These are phyloP conservation scores for Sylvietta virens DNA, from an alignment of 2,113 vertebrate species.

Conservation along the genomic window DNA sequence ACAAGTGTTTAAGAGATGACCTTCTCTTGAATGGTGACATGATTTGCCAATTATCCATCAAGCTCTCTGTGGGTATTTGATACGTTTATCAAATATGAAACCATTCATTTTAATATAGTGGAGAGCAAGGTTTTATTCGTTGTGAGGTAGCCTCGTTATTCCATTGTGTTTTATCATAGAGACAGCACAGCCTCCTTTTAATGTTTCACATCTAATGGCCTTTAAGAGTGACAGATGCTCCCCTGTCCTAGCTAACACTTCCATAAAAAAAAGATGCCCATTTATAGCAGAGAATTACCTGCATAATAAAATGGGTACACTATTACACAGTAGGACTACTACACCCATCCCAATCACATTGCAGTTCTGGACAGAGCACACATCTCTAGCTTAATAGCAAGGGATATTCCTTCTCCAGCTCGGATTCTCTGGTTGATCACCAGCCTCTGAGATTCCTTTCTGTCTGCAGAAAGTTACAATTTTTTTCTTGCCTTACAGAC, in stretches of 20 bases:
- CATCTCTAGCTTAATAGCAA: background rate
- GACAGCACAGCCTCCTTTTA: background rate
- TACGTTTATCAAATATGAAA: background rate
- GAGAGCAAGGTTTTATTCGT: background rate
- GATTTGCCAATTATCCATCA: constrained; percentile 43
- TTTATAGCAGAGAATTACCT: background rate
- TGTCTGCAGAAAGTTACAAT: background rate
- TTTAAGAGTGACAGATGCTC: background rate
- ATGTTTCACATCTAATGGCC: background rate
- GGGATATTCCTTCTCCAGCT: background rate
- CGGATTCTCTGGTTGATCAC: background rate
- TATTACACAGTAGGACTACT: background rate
- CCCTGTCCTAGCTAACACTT: background rate
- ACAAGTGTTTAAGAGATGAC: constrained; percentile 12
- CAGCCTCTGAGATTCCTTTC: background rate
- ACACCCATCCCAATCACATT: background rate
- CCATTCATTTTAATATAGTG: background rate
- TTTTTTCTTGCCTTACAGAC: background rate
- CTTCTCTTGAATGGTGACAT: constrained; percentile 12
- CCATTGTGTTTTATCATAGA: background rate
- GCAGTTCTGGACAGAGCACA: background rate
- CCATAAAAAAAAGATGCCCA: background rate
- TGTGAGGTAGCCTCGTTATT: background rate
- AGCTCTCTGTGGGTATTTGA: background rate
- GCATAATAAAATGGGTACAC: background rate